phyloP scores from a whole-genome alignment of 1,140 invertebrate genomes.

The Streblospio benedicti region DNA sequence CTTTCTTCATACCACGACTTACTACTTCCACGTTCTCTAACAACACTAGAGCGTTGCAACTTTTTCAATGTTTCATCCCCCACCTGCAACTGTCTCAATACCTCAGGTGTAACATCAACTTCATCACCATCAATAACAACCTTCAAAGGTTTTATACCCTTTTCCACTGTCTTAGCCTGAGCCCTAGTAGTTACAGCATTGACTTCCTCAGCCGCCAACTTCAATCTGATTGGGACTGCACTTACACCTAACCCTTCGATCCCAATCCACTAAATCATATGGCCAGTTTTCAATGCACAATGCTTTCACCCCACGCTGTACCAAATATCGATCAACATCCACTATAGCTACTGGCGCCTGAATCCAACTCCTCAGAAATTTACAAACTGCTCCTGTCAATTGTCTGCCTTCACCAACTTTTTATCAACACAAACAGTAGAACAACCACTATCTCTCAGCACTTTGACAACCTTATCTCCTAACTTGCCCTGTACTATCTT shows the following conservation, averaged over 20 bases:
- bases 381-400: too few relatives aligned
- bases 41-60: too few relatives aligned
- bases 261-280: conserved; percentile 4
- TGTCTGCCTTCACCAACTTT: too few relatives aligned
- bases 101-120: neutral
- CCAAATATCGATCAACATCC: conserved; percentile 9
- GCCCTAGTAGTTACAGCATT: neutral
- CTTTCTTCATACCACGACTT: too few relatives aligned
- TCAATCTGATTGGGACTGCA: neutral
- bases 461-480: too few relatives aligned
- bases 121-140: neutral
- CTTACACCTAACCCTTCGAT: neutral
- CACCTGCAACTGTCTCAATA: neutral
- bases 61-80: neutral
- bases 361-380: conserved; percentile 1
- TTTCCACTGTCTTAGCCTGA: neutral
- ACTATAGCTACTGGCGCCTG: conserved; percentile 2
- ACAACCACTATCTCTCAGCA: too few relatives aligned
- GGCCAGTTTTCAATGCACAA: conserved; percentile 6
- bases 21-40: too few relatives aligned
- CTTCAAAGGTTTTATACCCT: neutral
- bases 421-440: too few relatives aligned
- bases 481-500: too few relatives aligned
- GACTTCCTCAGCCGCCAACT: too few relatives aligned
- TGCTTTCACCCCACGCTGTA: neutral